Evolutionary conservation across 2,797 vertebrate species (phyloP).

Genomic region (Anniella stebbinsi): DNA sequence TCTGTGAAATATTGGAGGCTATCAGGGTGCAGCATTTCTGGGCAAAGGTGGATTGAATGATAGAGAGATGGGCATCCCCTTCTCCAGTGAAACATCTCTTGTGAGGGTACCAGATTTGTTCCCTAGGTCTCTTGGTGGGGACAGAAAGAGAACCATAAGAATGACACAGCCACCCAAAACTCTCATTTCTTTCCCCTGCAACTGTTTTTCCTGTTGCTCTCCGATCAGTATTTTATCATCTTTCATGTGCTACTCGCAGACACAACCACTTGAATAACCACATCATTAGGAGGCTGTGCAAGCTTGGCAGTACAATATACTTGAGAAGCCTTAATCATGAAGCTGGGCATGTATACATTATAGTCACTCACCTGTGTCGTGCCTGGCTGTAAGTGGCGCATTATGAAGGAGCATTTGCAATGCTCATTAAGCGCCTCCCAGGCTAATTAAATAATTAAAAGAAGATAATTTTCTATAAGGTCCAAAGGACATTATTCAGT

Average conservation of each 20-base stretch:
- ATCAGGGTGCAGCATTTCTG: too few relatives aligned
- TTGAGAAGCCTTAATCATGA: constrained; percentile 28
- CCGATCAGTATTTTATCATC: not conserved
- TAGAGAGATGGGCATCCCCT: not conserved
- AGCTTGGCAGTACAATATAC: constrained; percentile 29
- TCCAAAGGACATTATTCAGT: not conserved
- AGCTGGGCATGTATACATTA: not conserved
- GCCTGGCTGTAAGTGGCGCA: not conserved
- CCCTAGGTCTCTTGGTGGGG: not conserved
- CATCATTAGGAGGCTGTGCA: constrained; percentile 35
- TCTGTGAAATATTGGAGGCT: not conserved
- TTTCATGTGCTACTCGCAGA: not conserved
- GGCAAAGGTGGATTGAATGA: not conserved
- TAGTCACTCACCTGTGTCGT: not conserved
- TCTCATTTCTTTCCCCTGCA: too few relatives aligned
- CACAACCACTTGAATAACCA: not conserved
- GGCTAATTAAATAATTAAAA: constrained; percentile 35
- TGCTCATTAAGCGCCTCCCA: not conserved
- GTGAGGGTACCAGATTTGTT: not conserved
- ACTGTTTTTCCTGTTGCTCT: not conserved
- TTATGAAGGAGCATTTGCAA: not conserved
- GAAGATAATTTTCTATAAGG: not conserved
- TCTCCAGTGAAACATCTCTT: not conserved
- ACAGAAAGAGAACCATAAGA: not conserved
- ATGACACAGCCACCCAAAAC: too few relatives aligned